Evolutionary conservation across 2,113 vertebrate species (phyloP), one percentile per base, ranked within the genome.

Genomic region (Pavo muticus): DNA sequence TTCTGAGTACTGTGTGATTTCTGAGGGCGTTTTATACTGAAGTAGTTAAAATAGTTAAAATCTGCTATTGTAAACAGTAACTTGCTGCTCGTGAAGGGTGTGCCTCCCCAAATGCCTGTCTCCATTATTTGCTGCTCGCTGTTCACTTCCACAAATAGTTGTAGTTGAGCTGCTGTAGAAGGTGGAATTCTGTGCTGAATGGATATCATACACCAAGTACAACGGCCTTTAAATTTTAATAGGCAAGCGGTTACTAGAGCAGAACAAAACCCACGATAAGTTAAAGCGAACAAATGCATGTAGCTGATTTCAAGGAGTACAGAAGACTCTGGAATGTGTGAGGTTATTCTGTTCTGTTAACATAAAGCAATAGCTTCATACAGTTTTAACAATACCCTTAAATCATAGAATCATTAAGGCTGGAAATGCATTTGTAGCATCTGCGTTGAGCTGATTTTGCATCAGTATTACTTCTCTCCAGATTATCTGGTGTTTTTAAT

Each of bases 71-170:
- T 86, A n/a, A 88, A 67, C 6, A n/a, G 57, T 74, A 83, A 37
- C 68, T 77, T 50, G 57, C 48, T 61, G 83, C 60, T 76, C 20
- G 19, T 75, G 27, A 75, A 96, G 94, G 91, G 84, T 84, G 87
- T 93, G 92, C 88, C 92, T 94, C 88, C 54, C 67, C 91, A 87
- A 92, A 88, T 91, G 94, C 76, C 65, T 25, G 40, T 85, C 77
- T 94, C 61, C 37, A 83, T 95, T 95, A 94, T 95, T 95, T 91
- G 71, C 50, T 82, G 89, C 84, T 95, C 91, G 67, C 37, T 61
- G 4, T 92, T 76, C 18, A 8, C 47, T 93, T 96, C 92, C 93
- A 93, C 87, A 95, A 91, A 93, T 95, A 94, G 87, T 72, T 95
- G 69, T 77, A 93, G 71, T 48, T 91, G 44, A 91, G n/a, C 73